These are phyloP conservation scores for Bombus soroeensis DNA, from an alignment of 1,140 invertebrate genomes.

Conservation along the genomic window DNA sequence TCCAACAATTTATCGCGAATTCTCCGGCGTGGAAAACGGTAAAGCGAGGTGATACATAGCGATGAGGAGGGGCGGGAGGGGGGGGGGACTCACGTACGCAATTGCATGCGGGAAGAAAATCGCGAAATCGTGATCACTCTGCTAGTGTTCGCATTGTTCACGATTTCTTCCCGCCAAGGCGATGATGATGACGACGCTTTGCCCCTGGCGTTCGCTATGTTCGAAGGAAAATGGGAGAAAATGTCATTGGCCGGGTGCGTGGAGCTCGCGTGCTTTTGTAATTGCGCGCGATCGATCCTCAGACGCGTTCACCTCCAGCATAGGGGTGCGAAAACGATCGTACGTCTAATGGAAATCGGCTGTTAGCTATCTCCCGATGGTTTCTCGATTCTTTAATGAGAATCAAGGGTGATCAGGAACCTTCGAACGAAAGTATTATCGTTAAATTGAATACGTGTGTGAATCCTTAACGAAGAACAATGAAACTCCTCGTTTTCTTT, in stretches of 20 bases:
- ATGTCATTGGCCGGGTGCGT: slow-evolving; percentile 48
- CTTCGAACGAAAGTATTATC: background rate
- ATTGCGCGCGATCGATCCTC: slow-evolving; percentile 34
- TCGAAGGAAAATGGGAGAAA: slow-evolving; percentile 31
- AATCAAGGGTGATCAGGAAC: background rate
- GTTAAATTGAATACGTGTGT: background rate
- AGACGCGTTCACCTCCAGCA: background rate
- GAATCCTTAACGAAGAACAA: background rate
- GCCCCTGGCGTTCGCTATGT: slow-evolving; percentile 4
- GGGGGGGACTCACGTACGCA: background rate
- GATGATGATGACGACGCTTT: slow-evolving; percentile 39
- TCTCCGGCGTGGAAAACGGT: background rate
- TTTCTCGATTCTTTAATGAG: slow-evolving; percentile 24
- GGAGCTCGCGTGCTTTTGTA: slow-evolving; percentile 9
- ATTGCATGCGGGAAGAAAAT: slow-evolving; percentile 32
- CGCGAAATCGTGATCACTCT: slow-evolving; percentile 45
- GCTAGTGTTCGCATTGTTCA: slow-evolving; percentile 32
- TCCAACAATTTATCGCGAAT: slow-evolving; percentile 18
- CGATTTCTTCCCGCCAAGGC: slow-evolving; percentile 36
- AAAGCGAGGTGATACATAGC: slow-evolving; percentile 4
- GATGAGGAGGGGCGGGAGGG: background rate
- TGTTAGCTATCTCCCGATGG: background rate
- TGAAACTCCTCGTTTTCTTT: background rate
- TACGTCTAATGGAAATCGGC: slow-evolving; percentile 4
- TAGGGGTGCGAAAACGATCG: slow-evolving; percentile 14